phyloP scores from a whole-genome alignment of 1,140 invertebrate genomes.

The Drosophila sp. region DNA sequence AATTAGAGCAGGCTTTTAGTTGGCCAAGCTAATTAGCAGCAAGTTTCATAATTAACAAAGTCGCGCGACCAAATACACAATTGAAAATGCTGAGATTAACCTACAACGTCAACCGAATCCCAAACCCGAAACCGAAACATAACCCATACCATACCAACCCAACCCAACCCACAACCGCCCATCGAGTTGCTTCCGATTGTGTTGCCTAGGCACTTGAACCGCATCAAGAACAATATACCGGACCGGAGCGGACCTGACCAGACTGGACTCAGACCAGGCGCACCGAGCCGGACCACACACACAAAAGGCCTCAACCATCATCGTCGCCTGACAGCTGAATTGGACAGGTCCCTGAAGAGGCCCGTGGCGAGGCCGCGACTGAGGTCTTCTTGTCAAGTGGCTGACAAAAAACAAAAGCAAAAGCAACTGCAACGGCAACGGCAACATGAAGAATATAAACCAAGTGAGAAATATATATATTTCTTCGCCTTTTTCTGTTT shows the following conservation, averaged over 20 bases:
- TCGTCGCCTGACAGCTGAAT: slow-evolving; percentile 57
- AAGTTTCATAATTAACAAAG: slow-evolving; percentile 75
- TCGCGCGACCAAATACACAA: slow-evolving; percentile 48
- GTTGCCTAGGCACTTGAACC: slow-evolving; percentile 53
- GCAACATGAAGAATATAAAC: slow-evolving; percentile 4
- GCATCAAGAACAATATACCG: neutral
- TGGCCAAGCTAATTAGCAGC: slow-evolving; percentile 66
- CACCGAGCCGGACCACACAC: slow-evolving; percentile 48
- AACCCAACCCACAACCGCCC: slow-evolving; percentile 36
- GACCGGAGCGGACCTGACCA: neutral
- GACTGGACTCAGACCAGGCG: neutral
- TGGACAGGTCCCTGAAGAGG: slow-evolving; percentile 52
- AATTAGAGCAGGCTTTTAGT: slow-evolving; percentile 72
- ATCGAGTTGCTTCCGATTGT: slow-evolving; percentile 57
- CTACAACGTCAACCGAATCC: neutral
- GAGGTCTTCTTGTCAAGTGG: slow-evolving; percentile 38
- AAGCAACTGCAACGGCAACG: slow-evolving; percentile 19
- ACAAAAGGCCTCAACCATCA: slow-evolving; percentile 43
- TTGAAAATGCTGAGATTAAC: slow-evolving; percentile 43
- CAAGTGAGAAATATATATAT: slow-evolving; percentile 32
- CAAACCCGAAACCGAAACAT: neutral
- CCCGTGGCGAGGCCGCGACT: slow-evolving; percentile 13
- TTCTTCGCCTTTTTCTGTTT: slow-evolving; percentile 34
- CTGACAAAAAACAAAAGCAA: slow-evolving; percentile 44
- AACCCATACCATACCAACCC: neutral